Conservation (phyloP, 2,888 invertebrate species). For the Acanthosepion esculentum region DNA sequence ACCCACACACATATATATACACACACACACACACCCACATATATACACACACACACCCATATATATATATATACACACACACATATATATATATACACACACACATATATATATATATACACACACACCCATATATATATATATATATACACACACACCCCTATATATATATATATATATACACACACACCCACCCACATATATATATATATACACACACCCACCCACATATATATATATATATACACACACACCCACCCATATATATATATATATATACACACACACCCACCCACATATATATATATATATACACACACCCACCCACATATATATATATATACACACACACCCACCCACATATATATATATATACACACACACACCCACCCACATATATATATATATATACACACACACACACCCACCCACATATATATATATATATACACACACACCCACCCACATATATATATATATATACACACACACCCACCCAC, state of each 20-base stretch:
- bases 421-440: fast-evolving
- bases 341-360: fast-evolving
- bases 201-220: too few species aligned
- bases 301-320: fast-evolving
- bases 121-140: too few species aligned
- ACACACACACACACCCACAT: fast-evolving
- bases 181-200: fast-evolving
- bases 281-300: fast-evolving
- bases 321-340: fast-evolving
- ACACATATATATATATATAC: too few species aligned
- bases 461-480: too few species aligned
- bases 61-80: too few species aligned
- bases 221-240: too few species aligned
- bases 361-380: too few species aligned
- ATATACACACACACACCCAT: too few species aligned
- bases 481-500: fast-evolving
- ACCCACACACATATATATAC: fast-evolving
- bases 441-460: fast-evolving
- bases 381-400: fast-evolving
- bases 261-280: too few species aligned
- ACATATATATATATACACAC: too few species aligned
- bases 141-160: fast-evolving
- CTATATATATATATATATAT: too few species aligned
- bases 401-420: too few species aligned
- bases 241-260: fast-evolving